Evolutionary conservation across 2,888 invertebrate species (phyloP).

Genomic region (Rotaria sp.): DNA sequence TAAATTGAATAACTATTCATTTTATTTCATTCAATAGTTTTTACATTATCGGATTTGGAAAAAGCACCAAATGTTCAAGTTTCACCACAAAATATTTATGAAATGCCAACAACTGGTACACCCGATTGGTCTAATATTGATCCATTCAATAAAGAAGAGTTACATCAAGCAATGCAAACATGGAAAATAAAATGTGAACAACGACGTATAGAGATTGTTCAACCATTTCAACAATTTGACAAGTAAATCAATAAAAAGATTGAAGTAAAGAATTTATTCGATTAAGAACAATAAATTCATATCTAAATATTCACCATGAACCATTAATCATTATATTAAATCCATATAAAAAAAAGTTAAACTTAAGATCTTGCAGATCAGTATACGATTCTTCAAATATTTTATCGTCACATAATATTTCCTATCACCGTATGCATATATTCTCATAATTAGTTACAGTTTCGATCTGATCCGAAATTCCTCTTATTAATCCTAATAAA

Average conservation of each 20-base stretch:
- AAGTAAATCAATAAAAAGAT: conserved; percentile 44
- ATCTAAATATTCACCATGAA: no score
- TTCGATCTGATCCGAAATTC: no score
- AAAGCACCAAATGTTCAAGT: conserved; percentile 49
- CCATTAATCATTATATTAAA: no score
- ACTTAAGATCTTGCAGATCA: no score
- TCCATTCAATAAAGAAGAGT: conserved; percentile 48
- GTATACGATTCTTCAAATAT: no score
- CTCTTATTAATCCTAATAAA: no score
- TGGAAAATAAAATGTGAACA: conserved; percentile 48
- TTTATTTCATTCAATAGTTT: conserved; percentile 46
- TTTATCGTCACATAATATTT: no score
- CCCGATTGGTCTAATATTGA: conserved; percentile 49
- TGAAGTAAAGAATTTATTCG: no score
- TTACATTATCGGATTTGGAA: conserved; percentile 52
- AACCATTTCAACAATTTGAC: conserved; percentile 55
- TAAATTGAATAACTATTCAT: background rate
- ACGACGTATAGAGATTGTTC: conserved; percentile 50
- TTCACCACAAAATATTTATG: conserved; percentile 49
- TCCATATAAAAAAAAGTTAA: no score
- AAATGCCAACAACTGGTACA: conserved; percentile 53
- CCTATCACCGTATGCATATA: no score
- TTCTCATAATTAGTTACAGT: no score
- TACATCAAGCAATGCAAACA: conserved; percentile 49
- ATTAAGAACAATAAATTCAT: no score